Evolutionary conservation across 37 sponge, comb jelly and placozoan genomes (phyloP).

Genomic region (Ephydatia muelleri): DNA sequence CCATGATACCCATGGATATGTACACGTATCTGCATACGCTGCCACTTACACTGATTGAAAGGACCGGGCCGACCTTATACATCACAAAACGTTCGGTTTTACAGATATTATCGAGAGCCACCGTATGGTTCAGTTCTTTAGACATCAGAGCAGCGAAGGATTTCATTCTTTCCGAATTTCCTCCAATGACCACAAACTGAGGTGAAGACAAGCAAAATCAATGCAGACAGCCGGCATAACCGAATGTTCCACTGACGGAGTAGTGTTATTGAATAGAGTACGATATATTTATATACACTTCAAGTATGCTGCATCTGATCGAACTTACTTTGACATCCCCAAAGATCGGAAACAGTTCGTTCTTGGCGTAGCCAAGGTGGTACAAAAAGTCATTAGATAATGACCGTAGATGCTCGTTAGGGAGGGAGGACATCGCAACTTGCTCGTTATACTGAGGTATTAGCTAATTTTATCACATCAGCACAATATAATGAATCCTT

Average conservation of each 20-base stretch:
- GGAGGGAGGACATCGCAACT: conserved; percentile 18
- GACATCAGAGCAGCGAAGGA: conserved; percentile 68
- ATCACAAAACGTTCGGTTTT: conserved; percentile 81
- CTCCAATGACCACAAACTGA: conserved; percentile 92
- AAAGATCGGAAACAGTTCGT: conserved; percentile 67
- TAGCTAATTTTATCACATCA: no score
- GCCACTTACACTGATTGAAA: conserved; percentile 86
- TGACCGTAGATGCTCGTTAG: conserved; percentile 73
- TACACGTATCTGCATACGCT: no score
- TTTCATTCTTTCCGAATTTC: conserved; percentile 77
- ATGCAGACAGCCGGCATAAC: no score
- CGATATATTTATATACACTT: background rate
- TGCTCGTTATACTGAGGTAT: no score
- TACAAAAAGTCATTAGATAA: conserved; percentile 85
- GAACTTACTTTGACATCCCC: conserved; percentile 88
- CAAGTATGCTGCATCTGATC: background rate
- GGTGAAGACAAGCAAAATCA: no score
- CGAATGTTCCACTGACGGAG: no score
- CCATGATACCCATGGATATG: background rate
- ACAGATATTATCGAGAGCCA: conserved; percentile 36
- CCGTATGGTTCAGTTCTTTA: conserved; percentile 38
- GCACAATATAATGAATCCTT: no score
- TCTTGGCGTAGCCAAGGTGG: conserved; percentile 81
- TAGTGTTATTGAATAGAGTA: background rate
- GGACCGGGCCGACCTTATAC: conserved; percentile 91